Evolutionary conservation across 2,113 vertebrate species (phyloP), one percentile per base, ranked within the genome.

Genomic region (Phrynocephalus versicolor): DNA sequence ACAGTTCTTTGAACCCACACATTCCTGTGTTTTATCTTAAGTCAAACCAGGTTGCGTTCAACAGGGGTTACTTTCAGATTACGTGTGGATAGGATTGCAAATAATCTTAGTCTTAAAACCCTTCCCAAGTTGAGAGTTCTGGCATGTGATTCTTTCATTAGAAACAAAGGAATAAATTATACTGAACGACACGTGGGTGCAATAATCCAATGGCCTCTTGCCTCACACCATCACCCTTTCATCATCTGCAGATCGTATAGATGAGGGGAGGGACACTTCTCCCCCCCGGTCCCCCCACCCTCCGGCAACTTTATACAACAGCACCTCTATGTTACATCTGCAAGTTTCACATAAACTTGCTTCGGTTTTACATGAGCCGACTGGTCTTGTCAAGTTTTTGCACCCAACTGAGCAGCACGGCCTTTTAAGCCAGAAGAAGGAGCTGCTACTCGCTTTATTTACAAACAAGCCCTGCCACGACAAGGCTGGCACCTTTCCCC

Each of bases 371-470:
- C 15, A 18, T 60, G 30, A 65, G 25, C 70, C 39, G 73, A 23
- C 71, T 41, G 71, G 8, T 64, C 27, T 39, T 33, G 5, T 5
- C 23, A n/a, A n/a, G n/a, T n/a, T n/a, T n/a, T n/a, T n/a, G n/a
- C n/a, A n/a, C n/a, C n/a, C n/a, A n/a, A n/a, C n/a, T n/a, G n/a
- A 58, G 51, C 10, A 6, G 37, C 15, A 25, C 13, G 16, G 45
- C 6, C 35, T 70, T 33, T 57, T 30, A 69, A 39, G 30, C 27
- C 9, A n/a, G 19, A 82, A 69, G 88, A 65, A 71, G 3, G 27
- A 76, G 6, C 60, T 0, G 0, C 0, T 3, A 30, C 13, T 30
- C 89, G 0, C 0, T 81, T 51, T 25, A 78, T 67, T 65, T 33
- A 67, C 8, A 77, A 18, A 74, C 83, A 84, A n/a, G 45, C 12